A percentile compares a stretch with the other conserved stretches of the same genome.
Evolutionary conservation across 2,113 vertebrate species (phyloP).

Genomic region (Megaceryle torquata): DNA sequence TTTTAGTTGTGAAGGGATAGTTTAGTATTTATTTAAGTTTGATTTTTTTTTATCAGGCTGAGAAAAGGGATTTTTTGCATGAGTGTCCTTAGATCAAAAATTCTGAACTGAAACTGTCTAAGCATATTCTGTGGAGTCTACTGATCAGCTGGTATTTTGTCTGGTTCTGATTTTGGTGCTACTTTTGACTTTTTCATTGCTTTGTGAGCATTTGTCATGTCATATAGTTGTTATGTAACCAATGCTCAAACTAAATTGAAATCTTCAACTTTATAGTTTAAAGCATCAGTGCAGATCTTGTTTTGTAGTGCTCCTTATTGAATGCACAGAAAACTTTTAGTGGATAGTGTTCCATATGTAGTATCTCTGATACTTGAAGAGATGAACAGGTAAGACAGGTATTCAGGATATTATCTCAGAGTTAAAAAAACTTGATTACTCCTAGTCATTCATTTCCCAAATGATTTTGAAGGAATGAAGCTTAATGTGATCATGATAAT

Average conservation of each 20-base stretch:
- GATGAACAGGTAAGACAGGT: background rate
- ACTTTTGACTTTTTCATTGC: background rate
- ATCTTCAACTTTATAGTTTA: background rate
- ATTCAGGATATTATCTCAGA: background rate
- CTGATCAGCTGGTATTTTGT: background rate
- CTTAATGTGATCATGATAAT: background rate
- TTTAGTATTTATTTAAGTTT: background rate
- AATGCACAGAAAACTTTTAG: background rate
- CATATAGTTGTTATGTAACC: background rate
- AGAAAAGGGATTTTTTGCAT: background rate
- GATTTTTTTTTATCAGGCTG: background rate
- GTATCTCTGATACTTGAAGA: background rate
- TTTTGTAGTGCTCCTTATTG: background rate
- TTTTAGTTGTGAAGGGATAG: background rate
- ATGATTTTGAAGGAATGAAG: background rate
- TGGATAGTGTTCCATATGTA: background rate
- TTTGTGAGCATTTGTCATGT: background rate
- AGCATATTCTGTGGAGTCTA: background rate
- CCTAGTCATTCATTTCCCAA: background rate
- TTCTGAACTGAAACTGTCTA: background rate
- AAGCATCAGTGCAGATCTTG: background rate
- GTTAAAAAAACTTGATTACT: background rate
- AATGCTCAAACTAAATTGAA: background rate
- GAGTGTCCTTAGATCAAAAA: background rate
- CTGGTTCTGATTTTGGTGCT: background rate